Evolutionary conservation across 2,113 vertebrate species (phyloP), one percentile per base, ranked within the genome.

Genomic region (Trogon surrucura): DNA sequence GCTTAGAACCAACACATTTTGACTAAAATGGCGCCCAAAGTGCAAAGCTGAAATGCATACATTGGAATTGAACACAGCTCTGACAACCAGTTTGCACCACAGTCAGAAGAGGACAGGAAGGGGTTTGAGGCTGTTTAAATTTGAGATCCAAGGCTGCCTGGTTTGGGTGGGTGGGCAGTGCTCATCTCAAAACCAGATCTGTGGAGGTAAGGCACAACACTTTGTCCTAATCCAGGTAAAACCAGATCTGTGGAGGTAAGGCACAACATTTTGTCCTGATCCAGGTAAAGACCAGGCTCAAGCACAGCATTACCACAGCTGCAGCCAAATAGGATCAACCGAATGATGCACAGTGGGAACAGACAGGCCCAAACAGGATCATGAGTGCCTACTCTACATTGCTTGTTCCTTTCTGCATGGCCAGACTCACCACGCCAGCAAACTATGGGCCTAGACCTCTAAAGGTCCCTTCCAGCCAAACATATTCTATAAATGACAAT

Each of bases 1-100:
- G 34, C 53, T 84, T 86, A 94, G 30, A 81, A 93, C 81, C 16
- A 23, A 69, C 34, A 57, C 29, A 51, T 92, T 96, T 96, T 91
- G n/a, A 75, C 27, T 69, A 75, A 86, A 84, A 78, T 34, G 5
- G 44, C 84, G 66, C 69, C 77, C 53, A 53, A 69, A 89, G 27
- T 66, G 19, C 56, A 73, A 88, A 88, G 65, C 22, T 78, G 44
- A 80, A 91, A 50, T n/a, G 54, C 0, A 5, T 65, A 50, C 20
- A 56, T 44, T 29, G 38, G 79, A 23, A 16, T 32, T 62, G 67
- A 79, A 56, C 1, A 9, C 32, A 32, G 29, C 47, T 83, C 60
- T 80, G 62, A 47, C 22, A 65, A 57, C 3, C 27, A 30, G 41
- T 57, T 58, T 62, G 64, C 2, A 2, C 61, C 5, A 1, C 45